Conservation (phyloP, 2,113 vertebrate species). For the Sylvietta virens region DNA sequence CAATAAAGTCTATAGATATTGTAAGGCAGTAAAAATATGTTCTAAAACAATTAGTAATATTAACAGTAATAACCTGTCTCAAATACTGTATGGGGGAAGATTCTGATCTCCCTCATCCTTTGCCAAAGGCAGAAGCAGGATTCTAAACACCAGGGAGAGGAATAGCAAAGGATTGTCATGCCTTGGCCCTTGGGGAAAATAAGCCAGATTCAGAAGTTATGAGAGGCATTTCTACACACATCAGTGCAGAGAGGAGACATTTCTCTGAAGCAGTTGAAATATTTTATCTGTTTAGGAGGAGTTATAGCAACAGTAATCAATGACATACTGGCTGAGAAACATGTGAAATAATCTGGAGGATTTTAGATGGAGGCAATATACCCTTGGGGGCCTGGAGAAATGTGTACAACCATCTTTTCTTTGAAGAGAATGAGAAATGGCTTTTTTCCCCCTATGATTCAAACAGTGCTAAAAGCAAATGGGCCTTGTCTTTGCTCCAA, state of each 20-base stretch:
- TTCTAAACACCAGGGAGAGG: neutral
- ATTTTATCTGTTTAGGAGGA: neutral
- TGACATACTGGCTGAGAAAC: neutral
- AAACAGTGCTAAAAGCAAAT: neutral
- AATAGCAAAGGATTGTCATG: neutral
- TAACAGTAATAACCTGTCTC: neutral
- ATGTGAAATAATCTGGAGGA: neutral
- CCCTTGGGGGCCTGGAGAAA: neutral
- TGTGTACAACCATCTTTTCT: neutral
- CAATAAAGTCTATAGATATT: neutral
- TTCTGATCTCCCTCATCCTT: neutral
- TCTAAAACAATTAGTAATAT: neutral
- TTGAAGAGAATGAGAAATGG: neutral
- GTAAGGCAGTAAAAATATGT: neutral
- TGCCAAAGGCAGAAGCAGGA: neutral
- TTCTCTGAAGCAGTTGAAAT: neutral
- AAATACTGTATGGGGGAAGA: neutral
- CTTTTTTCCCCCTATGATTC: neutral
- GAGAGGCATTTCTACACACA: conserved; percentile 2
- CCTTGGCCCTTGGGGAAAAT: neutral
- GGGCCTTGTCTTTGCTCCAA: neutral
- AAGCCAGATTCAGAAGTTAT: conserved; percentile 11
- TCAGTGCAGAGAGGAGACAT: neutral
- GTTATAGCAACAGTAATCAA: neutral
- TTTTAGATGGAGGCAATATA: neutral